Conservation (phyloP, 2,888 invertebrate species). For the Hirtodrosophila duncani region DNA sequence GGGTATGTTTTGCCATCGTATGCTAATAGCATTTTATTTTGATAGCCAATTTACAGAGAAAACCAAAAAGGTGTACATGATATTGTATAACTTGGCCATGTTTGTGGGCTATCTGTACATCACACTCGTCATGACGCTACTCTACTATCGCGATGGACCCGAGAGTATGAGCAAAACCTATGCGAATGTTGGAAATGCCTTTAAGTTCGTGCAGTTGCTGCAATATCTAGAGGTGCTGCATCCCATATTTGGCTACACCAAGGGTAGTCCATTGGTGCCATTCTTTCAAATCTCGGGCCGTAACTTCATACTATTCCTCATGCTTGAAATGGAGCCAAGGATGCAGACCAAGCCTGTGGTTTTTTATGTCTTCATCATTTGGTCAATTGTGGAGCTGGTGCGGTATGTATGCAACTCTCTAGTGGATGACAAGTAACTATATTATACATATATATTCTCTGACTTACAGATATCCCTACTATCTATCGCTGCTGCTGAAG, state of each 20-base stretch:
- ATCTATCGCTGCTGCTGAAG: constrained; percentile 88
- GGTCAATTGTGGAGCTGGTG: constrained; percentile 90
- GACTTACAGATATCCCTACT: constrained; percentile 91
- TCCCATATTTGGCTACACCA: constrained; percentile 92
- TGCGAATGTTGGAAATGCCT: constrained; percentile 85
- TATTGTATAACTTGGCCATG: constrained; percentile 93
- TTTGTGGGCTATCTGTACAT: constrained; percentile 91
- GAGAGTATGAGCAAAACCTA: constrained; percentile 85
- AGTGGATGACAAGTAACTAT: not conserved
- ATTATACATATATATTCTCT: not conserved
- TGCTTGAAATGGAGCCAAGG: constrained; percentile 90
- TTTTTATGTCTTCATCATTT: constrained; percentile 91
- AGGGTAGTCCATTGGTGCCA: constrained; percentile 85
- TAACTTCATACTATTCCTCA: constrained; percentile 86
- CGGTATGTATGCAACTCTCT: constrained; percentile 80
- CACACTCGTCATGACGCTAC: constrained; percentile 84
- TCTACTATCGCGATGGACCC: constrained; percentile 86
- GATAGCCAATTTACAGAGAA: constrained; percentile 82
- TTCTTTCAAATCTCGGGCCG: constrained; percentile 89
- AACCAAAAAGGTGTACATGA: constrained; percentile 89
- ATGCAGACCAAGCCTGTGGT: constrained; percentile 93
- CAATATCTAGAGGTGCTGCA: constrained; percentile 94
- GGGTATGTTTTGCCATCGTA: constrained; percentile 79
- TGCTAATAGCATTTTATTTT: not conserved
- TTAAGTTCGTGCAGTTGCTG: constrained; percentile 89